Percentiles rank a stretch among this genome's conserved stretches.
Evolutionary conservation across 2,888 invertebrate species (phyloP).

Genomic region (Meiosimyza decipiens): DNA sequence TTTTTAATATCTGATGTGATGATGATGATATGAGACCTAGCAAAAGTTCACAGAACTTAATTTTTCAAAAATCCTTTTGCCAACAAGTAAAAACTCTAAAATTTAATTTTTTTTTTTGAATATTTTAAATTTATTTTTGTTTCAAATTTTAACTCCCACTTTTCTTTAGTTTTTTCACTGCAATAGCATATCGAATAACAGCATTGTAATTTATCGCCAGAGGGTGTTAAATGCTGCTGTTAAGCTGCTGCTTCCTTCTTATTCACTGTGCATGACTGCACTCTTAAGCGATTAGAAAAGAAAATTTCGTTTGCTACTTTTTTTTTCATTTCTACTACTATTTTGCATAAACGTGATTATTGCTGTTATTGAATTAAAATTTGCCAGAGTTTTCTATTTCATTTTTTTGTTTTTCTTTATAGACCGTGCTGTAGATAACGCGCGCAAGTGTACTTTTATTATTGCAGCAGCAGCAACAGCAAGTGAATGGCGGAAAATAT

Average conservation of each 20-base stretch:
- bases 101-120: too few relatives aligned
- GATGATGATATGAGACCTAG: too few relatives aligned
- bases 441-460: not conserved
- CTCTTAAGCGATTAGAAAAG: too few relatives aligned
- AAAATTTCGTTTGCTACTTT: not conserved
- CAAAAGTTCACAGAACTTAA: too few relatives aligned
- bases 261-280: too few relatives aligned
- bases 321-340: slow-evolving; percentile 29
- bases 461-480: not conserved
- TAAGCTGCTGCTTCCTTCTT: too few relatives aligned
- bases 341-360: slow-evolving; percentile 50
- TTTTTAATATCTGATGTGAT: too few relatives aligned
- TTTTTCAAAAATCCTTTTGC: not conserved
- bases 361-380: slow-evolving; percentile 31
- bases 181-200: slow-evolving; percentile 28
- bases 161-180: not conserved
- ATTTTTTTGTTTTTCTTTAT: slow-evolving; percentile 20
- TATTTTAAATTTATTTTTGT: too few relatives aligned
- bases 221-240: slow-evolving; percentile 25
- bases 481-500: slow-evolving; percentile 46
- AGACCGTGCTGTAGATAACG: slow-evolving; percentile 10
- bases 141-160: not conserved
- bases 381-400: slow-evolving; percentile 15
- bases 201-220: slow-evolving; percentile 26
- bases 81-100: too few relatives aligned